These are phyloP conservation scores for Cerastis rubricosa DNA, from an alignment of 2,888 invertebrate species.

Conservation along the genomic window DNA sequence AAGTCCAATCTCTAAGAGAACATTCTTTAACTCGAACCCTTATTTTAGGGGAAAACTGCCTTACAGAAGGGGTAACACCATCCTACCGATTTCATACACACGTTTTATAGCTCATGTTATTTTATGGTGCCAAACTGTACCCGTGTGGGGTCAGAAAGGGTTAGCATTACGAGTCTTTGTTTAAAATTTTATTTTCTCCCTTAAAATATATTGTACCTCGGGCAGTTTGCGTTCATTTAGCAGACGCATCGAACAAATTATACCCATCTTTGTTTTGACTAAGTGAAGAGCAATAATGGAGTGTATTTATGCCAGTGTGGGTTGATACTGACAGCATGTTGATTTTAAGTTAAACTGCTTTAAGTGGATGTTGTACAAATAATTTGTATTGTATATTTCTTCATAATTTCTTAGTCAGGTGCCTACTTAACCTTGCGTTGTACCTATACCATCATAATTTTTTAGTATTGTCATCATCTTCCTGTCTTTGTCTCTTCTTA, in stretches of 20 bases:
- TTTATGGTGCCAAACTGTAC: slow-evolving; percentile 76
- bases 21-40: not conserved
- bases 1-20: not conserved
- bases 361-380: slow-evolving; percentile 58
- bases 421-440: not conserved
- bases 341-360: slow-evolving; percentile 56
- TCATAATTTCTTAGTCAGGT: slow-evolving; percentile 24
- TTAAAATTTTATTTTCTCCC: slow-evolving; percentile 84
- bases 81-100: slow-evolving; percentile 66
- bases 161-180: slow-evolving; percentile 84
- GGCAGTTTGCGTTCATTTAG: slow-evolving; percentile 77
- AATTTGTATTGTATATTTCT: slow-evolving; percentile 45
- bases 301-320: slow-evolving; percentile 59
- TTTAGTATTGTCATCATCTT: not conserved
- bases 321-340: slow-evolving; percentile 61
- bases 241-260: slow-evolving; percentile 73
- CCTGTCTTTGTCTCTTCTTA: too few species aligned
- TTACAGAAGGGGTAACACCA: slow-evolving; percentile 46
- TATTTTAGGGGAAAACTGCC: slow-evolving; percentile 14
- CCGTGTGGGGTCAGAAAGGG: slow-evolving; percentile 80
- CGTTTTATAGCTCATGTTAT: slow-evolving; percentile 72
- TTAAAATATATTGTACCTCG: slow-evolving; percentile 71
- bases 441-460: not conserved
- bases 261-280: slow-evolving; percentile 78
- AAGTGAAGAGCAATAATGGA: slow-evolving; percentile 62